Base-by-base conservation (phyloP, 2,888 invertebrate species). In the Rhorus exstirpatorius region DNA sequence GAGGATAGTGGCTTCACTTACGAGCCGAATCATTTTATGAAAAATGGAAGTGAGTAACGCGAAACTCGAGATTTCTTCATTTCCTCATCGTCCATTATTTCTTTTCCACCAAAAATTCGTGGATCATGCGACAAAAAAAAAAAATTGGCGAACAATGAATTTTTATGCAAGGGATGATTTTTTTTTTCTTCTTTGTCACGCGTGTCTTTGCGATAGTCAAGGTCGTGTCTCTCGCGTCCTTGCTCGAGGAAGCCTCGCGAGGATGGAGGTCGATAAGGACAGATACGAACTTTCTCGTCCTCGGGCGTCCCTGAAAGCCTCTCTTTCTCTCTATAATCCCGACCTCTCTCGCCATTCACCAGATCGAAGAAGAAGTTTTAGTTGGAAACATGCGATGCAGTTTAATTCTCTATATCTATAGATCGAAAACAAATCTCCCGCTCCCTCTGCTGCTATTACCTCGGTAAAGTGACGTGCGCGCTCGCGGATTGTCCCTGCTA, bases 11-110 rank as follows among this genome's bases (percentile, higher is more conserved):
- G 97, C 2, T 98, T 98, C 93, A 96, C 97, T 0, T 98, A 98
- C 90, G 96, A 97, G 89, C 97, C 97, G 0, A 95, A 95, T 84
- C 93, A 95, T 61, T 97, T 98, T 91, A 98, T 98, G 98, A 95
- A 96, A 86, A 96, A 96, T 88, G 95, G 96, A 87, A 96, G 98
- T 97, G 93, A 94, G 96, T 94, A 51, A n/a, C 17, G 41, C 49
- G 31, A 65, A n/a, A 46, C 12, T 4, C 7, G 14, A 4, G 17
- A 8, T 1, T 12, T 38, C 26, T 55, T 53, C n/a, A 38, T n/a
- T 41, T 26, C 14, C 14, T 31, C 3, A 14, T 14, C 35, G 31
- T 17, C 1, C 21, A 35, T 38, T 24, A n/a, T n/a, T 24, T 8
- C 1, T 14, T 63, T n/a, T 19, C 8, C 4, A n/a, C 19, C 12